A percentile compares a stretch with the other conserved stretches of the same genome.
Evolutionary conservation across 2,888 invertebrate genomes (phyloP).

Genomic region (Agrochola lychnidis): DNA sequence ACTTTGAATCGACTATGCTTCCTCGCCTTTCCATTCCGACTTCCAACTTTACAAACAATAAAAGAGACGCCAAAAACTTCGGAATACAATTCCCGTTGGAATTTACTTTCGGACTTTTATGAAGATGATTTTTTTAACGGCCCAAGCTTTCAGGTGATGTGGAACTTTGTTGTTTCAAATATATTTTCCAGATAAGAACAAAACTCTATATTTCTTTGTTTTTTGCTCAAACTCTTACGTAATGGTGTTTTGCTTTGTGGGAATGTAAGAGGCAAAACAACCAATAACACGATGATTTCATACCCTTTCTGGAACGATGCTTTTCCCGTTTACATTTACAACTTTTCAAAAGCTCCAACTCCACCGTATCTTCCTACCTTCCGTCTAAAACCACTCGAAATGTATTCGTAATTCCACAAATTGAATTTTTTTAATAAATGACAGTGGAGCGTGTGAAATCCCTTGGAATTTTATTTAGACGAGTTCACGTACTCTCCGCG

Average conservation of each 20-base stretch:
- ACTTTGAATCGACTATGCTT: constrained; percentile 67
- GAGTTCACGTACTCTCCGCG: constrained; percentile 57
- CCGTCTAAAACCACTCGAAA: constrained; percentile 28
- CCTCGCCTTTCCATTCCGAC: constrained; percentile 61
- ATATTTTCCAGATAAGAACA: constrained; percentile 45
- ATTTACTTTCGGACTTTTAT: constrained; percentile 76
- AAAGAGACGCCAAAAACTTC: constrained; percentile 65
- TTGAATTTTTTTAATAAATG: constrained; percentile 56
- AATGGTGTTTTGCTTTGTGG: constrained; percentile 11
- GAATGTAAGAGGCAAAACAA: background rate
- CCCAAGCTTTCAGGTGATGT: constrained; percentile 58
- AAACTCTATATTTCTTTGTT: constrained; percentile 39
- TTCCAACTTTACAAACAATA: constrained; percentile 63
- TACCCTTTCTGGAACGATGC: constrained; percentile 5
- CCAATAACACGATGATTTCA: constrained; percentile 9
- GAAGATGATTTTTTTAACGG: constrained; percentile 71
- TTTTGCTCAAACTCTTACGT: constrained; percentile 15
- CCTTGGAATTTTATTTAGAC: constrained; percentile 61
- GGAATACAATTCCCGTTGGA: constrained; percentile 68
- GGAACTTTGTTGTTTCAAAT: constrained; percentile 60
- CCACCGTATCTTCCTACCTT: background rate
- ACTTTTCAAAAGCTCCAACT: constrained; percentile 2
- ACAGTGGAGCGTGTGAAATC: constrained; percentile 45
- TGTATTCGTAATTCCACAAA: constrained; percentile 47
- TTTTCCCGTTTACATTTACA: constrained; percentile 1